Evolutionary conservation across 2,113 vertebrate species (phyloP), one percentile per base, ranked within the genome.

Genomic region (Abramis brama): DNA sequence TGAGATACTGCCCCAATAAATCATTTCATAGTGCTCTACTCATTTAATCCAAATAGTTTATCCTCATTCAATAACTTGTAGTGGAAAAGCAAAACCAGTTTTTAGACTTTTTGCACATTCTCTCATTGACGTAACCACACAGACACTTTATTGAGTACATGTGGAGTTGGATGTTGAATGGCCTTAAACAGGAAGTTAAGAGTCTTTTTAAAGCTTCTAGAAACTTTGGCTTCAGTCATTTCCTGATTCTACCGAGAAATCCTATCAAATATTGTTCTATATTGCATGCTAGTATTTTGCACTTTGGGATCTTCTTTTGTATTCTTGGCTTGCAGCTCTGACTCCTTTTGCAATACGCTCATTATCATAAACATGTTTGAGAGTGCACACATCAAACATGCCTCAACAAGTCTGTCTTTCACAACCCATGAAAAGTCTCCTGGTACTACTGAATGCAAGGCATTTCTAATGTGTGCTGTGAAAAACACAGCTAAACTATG

Each of bases 371-470:
- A 75, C 50, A 77, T 55, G 75, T 33, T 55, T 77, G 15, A 77
- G 7, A 30, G 23, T 11, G 52, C 36, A 43, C 82, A 39, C 33
- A 59, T 50, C 39, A 86, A 86, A 80, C 71, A 39, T 68, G 85
- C 59, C 79, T 74, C 17, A 57, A 82, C 85, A 76, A 6, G 15
- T 77, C 80, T 64, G 70, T 73, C 10, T 82, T 82, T 52, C 50
- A 80, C 52, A 57, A 83, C 45, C 6, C 30, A 27, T 50, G 73
- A 17, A 75, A 50, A 75, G 74, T 77, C 45, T 33, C 25, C 50
- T 2, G 6, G 4, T 55, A 55, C 8, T 33, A 77, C 8, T 55
- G n/a, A 55, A 0, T 2, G 8, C 0, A 30, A n/a, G 23, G 21
- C 19, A 12, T 43, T 43, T 71, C 9, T n/a, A 71, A 71, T n/a